Evolutionary conservation across 1,140 invertebrate genomes (phyloP).

Genomic region (Streblospio benedicti): DNA sequence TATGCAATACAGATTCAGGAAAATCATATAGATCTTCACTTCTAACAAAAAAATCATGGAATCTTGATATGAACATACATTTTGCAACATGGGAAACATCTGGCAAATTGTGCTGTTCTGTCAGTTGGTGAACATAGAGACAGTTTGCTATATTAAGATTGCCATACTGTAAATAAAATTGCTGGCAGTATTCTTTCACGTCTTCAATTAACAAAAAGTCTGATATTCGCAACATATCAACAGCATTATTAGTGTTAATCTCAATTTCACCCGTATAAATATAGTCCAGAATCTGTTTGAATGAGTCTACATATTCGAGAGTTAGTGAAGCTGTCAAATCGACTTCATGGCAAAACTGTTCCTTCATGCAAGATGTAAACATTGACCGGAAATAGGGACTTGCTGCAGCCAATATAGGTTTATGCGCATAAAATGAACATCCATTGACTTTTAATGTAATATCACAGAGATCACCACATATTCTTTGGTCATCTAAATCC

Average conservation of each 20-base stretch:
- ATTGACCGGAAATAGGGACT: conserved; percentile 43
- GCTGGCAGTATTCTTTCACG: conserved; percentile 39
- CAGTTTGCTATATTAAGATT: conserved; percentile 40
- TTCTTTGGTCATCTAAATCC: conserved; percentile 32
- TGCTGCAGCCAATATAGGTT: conserved; percentile 36
- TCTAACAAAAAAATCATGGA: conserved; percentile 40
- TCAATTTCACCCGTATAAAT: conserved; percentile 72
- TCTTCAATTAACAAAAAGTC: conserved; percentile 56
- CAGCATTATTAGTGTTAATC: conserved; percentile 67
- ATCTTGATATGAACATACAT: conserved; percentile 36
- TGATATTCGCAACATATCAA: conserved; percentile 54
- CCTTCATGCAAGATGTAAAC: conserved; percentile 44
- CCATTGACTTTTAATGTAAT: conserved; percentile 33
- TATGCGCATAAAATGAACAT: conserved; percentile 29
- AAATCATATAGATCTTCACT: conserved; percentile 40
- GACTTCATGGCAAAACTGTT: conserved; percentile 56
- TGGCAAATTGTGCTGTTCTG: conserved; percentile 37
- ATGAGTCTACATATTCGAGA: conserved; percentile 57
- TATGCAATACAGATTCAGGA: conserved; percentile 36
- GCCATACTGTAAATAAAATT: conserved; percentile 38
- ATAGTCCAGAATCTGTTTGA: conserved; percentile 66
- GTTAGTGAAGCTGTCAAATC: conserved; percentile 52
- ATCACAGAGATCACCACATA: conserved; percentile 43
- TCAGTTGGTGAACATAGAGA: conserved; percentile 31
- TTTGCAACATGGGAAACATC: conserved; percentile 32